Base-by-base conservation (phyloP, 2,113 vertebrate genomes). In the Gyps fulvus region DNA sequence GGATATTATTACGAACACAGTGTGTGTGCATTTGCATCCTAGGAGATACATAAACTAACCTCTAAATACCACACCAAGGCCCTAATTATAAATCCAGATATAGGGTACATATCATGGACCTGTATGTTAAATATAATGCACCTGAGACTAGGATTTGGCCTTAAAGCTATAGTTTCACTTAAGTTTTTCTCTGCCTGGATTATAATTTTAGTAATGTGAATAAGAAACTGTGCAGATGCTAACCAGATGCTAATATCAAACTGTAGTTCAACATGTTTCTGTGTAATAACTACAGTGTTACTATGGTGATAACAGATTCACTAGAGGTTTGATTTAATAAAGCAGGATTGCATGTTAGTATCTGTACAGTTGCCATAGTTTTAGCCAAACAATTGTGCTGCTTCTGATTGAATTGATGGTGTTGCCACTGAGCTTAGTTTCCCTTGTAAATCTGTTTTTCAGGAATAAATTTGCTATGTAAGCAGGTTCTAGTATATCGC, bases 301-400 rank as follows among this genome's bases (percentile, higher is more conserved):
- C 97, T 98, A 98, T 98, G 97, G 97, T 95, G 96, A 98, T 97
- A 97, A 97, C 96, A 97, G 97, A 97, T 97, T 98, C 96, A 95
- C 96, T 93, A 91, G 96, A 95, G 97, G 95, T 94, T 96, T 97
- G 95, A 95, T 97, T 97, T 97, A 97, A 97, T 97, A 94, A 96
- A 96, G 94, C 95, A 94, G 95, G 89, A 85, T 93, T 92, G 95
- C 95, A 80, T 95, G 89, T 97, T 96, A 93, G 95, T 92, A 86
- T 97, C 96, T 97, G 96, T 93, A 54, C 80, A 87, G 96, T 97
- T 98, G 89, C 96, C 94, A 97, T 97, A 97, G 97, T 87, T 91
- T 96, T 95, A 89, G 83, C 96, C 95, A 98, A 97, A 98, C 96
- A 98, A 93, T 97, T 66, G 42, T 78, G 95, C 93, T 83, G 6